Evolutionary conservation across 2,797 vertebrate species (phyloP), one percentile per base, ranked within the genome.

Genomic region (Melanotaenia boesemani): DNA sequence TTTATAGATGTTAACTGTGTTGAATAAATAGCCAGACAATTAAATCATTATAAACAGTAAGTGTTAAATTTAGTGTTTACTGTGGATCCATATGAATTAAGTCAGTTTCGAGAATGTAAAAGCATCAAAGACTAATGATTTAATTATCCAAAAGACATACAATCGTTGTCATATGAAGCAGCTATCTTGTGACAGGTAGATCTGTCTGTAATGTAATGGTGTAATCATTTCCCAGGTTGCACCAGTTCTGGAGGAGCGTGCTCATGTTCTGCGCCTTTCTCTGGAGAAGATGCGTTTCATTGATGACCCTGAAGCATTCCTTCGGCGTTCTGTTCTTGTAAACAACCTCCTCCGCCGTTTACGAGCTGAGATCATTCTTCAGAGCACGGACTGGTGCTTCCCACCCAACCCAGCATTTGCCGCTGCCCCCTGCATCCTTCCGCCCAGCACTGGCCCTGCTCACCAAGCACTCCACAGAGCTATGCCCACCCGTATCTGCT

Each of bases 201-300:
- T 69, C 68, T 77, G n/a, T 8, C 48, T n/a, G 48, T 50, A 3
- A 10, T 22, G n/a, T 50, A 11, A 50, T 11, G 77, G 84, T 1
- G 0, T 20, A 12, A 26, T 55, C 1, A 24, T 80, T 39, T n/a
- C 50, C 20, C 62, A 92, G 91, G 91, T 92, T 10, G 86, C 91
- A 0, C 97, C 97, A 0, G 90, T 96, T 61, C 92, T 98, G 85
- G 97, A 99, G 92, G 98, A 99, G 81, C 95, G 97, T 1, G 96
- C 96, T 59, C 97, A 98, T 46, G 95, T 99, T 68, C 96, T 98
- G 58, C 97, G 96, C 63, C 96, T 99, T 91, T 99, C 98, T 75
- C 91, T 99, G 91, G 97, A 98, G 86, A 99, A 99, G 91, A 95
- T 99, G 74, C 96, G 97, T 65, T 98, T 98, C 87, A 98, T 99